Evolutionary conservation across 2,797 vertebrate species (phyloP).

Genomic region (Chaetodon trifasciatus): DNA sequence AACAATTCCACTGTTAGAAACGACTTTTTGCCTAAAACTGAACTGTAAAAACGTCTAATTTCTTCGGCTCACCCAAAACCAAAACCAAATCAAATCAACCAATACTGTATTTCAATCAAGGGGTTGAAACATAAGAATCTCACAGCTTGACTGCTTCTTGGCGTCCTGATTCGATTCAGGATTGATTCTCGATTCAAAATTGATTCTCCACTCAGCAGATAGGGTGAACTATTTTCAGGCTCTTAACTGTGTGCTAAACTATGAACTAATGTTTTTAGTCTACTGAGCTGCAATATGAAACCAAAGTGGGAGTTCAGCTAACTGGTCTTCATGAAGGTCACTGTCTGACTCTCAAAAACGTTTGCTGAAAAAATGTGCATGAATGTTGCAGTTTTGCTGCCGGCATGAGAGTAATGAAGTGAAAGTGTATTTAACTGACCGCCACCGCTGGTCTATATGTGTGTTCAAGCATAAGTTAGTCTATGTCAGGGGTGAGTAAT

Average conservation of each 20-base stretch:
- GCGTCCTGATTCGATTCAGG: not conserved
- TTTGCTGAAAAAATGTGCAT: not conserved
- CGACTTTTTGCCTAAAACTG: not conserved
- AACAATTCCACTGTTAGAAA: not conserved
- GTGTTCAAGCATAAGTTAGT: not conserved
- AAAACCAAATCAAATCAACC: too few relatives aligned
- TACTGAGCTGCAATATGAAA: not conserved
- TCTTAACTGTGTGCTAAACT: not conserved
- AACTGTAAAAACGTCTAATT: not conserved
- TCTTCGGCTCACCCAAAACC: not conserved
- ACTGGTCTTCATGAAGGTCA: conserved; percentile 1
- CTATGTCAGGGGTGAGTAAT: not conserved
- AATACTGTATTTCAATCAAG: not conserved
- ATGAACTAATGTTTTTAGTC: not conserved
- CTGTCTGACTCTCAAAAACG: not conserved
- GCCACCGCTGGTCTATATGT: not conserved
- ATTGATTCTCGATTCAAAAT: not conserved
- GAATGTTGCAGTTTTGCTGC: not conserved
- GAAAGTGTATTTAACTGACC: not conserved
- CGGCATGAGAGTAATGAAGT: not conserved
- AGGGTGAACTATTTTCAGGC: not conserved
- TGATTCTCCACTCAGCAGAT: not conserved
- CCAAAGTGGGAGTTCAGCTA: not conserved
- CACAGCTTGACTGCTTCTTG: not conserved
- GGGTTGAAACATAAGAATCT: not conserved